These are phyloP conservation scores for Catagonus wagneri DNA, from an alignment of 2,113 vertebrate genomes.

Conservation along the genomic window DNA sequence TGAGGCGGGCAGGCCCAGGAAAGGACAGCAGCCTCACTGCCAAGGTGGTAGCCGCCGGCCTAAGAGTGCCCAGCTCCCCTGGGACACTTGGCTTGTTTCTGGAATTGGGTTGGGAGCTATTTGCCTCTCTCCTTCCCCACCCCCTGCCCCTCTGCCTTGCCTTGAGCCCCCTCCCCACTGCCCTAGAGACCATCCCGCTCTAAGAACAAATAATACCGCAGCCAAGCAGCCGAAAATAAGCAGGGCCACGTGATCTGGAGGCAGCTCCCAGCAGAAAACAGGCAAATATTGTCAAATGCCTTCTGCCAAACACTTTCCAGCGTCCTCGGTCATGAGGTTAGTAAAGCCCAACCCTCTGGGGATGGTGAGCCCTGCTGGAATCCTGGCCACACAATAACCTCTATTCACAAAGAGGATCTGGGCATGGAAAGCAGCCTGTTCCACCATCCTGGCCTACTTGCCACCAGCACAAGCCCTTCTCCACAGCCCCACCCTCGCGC, in stretches of 20 bases:
- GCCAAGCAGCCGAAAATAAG: constrained; percentile 57
- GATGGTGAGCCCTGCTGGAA: constrained; percentile 37
- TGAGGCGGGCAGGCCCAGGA: background rate
- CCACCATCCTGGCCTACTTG: background rate
- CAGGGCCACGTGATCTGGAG: constrained; percentile 46
- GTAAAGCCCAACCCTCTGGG: constrained; percentile 62
- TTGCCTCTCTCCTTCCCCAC: background rate
- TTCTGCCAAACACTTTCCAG: constrained; percentile 71
- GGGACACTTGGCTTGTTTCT: background rate
- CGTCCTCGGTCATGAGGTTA: constrained; percentile 59
- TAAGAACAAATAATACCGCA: constrained; percentile 48
- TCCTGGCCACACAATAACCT: constrained; percentile 57
- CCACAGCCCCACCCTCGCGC: background rate
- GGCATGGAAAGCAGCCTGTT: constrained; percentile 35
- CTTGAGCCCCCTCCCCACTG: rapidly evolving
- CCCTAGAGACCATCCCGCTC: background rate
- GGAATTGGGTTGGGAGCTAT: background rate
- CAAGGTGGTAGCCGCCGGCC: background rate
- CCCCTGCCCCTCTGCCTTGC: background rate
- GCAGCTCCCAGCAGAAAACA: constrained; percentile 72
- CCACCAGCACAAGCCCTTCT: constrained; percentile 2
- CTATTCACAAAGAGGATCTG: constrained; percentile 54
- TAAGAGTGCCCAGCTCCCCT: background rate
- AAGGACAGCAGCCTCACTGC: background rate
- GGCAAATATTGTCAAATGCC: constrained; percentile 73